phyloP scores from a whole-genome alignment of 1,140 invertebrate genomes.

The Lasioglossum baleicum region DNA sequence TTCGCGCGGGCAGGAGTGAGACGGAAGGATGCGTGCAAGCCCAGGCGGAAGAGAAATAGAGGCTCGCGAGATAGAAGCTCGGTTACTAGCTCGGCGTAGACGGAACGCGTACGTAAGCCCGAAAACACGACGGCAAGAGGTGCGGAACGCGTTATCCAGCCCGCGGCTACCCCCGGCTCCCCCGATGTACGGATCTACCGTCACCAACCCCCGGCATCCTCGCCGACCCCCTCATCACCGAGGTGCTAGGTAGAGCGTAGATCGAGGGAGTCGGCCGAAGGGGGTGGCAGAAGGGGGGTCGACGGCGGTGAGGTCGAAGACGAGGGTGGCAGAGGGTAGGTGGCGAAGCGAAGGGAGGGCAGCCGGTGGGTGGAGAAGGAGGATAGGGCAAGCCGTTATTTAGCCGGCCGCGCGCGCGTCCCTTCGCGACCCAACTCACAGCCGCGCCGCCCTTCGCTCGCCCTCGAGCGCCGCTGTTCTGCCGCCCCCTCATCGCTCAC shows the following conservation, averaged over 20 bases:
- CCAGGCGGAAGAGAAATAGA: not conserved
- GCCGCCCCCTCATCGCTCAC: slow-evolving; percentile 61
- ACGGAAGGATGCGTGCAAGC: no score
- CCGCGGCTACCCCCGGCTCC: slow-evolving; percentile 7
- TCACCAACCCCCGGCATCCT: not conserved
- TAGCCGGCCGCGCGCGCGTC: slow-evolving; percentile 70
- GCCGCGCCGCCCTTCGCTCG: slow-evolving; percentile 62
- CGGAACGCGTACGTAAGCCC: slow-evolving; percentile 64
- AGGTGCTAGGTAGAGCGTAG: slow-evolving; percentile 46
- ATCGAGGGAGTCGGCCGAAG: slow-evolving; percentile 27
- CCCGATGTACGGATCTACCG: slow-evolving; percentile 23
- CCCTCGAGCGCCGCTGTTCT: slow-evolving; percentile 60
- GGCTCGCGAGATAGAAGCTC: slow-evolving; percentile 22
- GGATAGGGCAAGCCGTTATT: slow-evolving; percentile 76
- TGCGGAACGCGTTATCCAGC: slow-evolving; percentile 18
- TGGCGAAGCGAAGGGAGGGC: slow-evolving; percentile 5
- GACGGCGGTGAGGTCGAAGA: slow-evolving; percentile 32
- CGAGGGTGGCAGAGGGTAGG: slow-evolving; percentile 51
- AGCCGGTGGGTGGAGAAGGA: slow-evolving; percentile 51
- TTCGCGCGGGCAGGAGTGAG: not conserved
- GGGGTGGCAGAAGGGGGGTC: no score
- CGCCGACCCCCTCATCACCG: slow-evolving; percentile 23
- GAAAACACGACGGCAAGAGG: slow-evolving; percentile 59
- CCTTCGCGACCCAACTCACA: slow-evolving; percentile 65
- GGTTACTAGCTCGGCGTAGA: slow-evolving; percentile 35